A percentile compares a stretch with the other conserved stretches of the same genome.
These are phyloP conservation scores for Rhabdomys dilectus DNA, from an alignment of 2,113 vertebrate genomes.

Conservation along the genomic window DNA sequence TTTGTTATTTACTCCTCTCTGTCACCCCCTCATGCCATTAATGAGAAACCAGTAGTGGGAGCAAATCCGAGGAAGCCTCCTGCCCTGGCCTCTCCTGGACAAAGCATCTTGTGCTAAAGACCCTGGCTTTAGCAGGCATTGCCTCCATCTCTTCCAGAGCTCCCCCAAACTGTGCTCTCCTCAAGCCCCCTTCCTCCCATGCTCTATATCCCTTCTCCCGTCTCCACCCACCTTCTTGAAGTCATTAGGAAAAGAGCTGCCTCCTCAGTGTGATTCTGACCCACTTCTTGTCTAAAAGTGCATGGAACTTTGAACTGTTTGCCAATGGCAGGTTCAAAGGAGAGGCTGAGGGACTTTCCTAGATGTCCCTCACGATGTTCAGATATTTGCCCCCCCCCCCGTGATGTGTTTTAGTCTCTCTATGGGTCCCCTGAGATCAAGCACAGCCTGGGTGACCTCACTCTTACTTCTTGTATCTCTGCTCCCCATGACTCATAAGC, in stretches of 20 bases:
- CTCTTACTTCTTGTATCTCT: not conserved
- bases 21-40: not conserved
- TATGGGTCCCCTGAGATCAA: not conserved
- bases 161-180: not conserved
- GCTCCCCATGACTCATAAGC: not conserved
- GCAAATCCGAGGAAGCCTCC: not conserved
- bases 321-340: slow-evolving; percentile 51
- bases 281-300: slow-evolving; percentile 56
- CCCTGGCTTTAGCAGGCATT: not conserved
- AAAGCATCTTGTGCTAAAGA: not conserved
- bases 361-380: slow-evolving; percentile 54
- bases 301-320: slow-evolving; percentile 42
- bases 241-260: slow-evolving; percentile 46
- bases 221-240: slow-evolving; percentile 53
- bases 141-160: not conserved
- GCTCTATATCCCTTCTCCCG: not conserved
- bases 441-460: not conserved
- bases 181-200: not conserved
- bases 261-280: slow-evolving; percentile 65
- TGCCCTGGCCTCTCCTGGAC: not conserved
- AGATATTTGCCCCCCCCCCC: not conserved
- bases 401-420: not conserved
- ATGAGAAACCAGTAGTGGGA: not conserved
- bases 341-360: not conserved
- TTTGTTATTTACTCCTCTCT: not conserved